phyloP scores from a whole-genome alignment of 1,140 invertebrate genomes.

The Bilobella aurantiaca region DNA sequence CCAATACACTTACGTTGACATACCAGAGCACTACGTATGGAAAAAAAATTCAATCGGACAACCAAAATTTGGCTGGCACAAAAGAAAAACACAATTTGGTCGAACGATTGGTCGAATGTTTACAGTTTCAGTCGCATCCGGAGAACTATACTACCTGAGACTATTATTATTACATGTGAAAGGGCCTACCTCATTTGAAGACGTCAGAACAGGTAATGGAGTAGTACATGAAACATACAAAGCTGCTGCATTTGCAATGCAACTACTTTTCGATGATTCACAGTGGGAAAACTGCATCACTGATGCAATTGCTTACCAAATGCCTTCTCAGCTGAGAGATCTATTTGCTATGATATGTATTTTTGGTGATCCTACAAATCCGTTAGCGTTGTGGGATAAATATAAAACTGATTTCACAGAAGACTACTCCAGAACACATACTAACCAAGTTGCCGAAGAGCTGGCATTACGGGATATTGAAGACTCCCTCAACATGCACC shows the following conservation, averaged over 20 bases:
- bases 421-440: slow-evolving; percentile 20
- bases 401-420: slow-evolving; percentile 13
- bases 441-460: not conserved
- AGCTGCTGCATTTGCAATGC: slow-evolving; percentile 23
- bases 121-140: not conserved
- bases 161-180: slow-evolving; percentile 38
- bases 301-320: slow-evolving; percentile 22
- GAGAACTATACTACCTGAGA: slow-evolving; percentile 34
- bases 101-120: slow-evolving; percentile 14
- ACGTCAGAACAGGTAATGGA: slow-evolving; percentile 21
- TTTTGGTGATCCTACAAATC: slow-evolving; percentile 17
- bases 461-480: slow-evolving; percentile 4
- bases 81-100: not conserved
- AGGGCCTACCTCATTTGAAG: slow-evolving; percentile 22
- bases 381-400: slow-evolving; percentile 24
- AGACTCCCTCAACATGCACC: not conserved
- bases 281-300: slow-evolving; percentile 28
- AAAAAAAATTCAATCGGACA: no score
- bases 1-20: slow-evolving; percentile 34
- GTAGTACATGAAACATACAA: slow-evolving; percentile 18
- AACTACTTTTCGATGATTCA: slow-evolving; percentile 30
- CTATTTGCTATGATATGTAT: slow-evolving; percentile 36
- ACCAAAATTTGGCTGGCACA: slow-evolving; percentile 7
- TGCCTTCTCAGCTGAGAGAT: slow-evolving; percentile 28
- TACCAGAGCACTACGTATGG: slow-evolving; percentile 31